Evolutionary conservation across 2,888 invertebrate species (phyloP).

Genomic region (Rhyacophila evoluta): DNA sequence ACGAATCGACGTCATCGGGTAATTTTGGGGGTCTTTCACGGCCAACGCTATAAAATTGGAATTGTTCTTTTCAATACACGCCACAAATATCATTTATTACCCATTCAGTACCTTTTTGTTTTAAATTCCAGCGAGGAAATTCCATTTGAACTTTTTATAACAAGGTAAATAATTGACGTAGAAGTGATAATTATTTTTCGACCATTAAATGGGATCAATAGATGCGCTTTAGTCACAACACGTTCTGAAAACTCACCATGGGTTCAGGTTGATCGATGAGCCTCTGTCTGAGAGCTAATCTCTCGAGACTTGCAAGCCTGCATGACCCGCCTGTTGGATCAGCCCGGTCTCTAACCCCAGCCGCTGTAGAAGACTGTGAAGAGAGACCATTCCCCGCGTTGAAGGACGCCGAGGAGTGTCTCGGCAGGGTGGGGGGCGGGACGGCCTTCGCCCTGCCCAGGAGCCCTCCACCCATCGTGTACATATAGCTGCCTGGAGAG

Average conservation of each 20-base stretch:
- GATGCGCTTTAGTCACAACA: too few species aligned
- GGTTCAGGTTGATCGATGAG: constrained; percentile 75
- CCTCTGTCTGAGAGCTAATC: constrained; percentile 84
- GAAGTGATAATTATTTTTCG: too few species aligned
- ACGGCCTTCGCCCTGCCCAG: constrained; percentile 75
- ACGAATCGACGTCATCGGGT: neutral
- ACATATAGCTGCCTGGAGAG: constrained; percentile 73
- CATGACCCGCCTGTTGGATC: constrained; percentile 82
- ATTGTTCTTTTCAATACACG: neutral
- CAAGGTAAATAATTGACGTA: too few species aligned
- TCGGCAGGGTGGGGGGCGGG: constrained; percentile 83
- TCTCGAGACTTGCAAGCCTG: constrained; percentile 83
- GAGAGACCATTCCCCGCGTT: constrained; percentile 79
- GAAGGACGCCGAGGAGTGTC: constrained; percentile 83
- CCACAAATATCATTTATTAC: neutral
- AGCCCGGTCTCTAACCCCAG: constrained; percentile 73
- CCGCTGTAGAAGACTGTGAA: constrained; percentile 77
- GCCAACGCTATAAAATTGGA: neutral
- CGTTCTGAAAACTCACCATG: constrained; percentile 62
- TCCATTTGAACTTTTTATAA: too few species aligned
- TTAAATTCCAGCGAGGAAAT: neutral
- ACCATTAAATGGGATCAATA: too few species aligned
- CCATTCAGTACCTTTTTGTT: neutral
- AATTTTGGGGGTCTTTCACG: neutral
- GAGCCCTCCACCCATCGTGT: constrained; percentile 73